phyloP scores from a whole-genome alignment of 2,113 vertebrate species.

The Mobula hypostoma region DNA sequence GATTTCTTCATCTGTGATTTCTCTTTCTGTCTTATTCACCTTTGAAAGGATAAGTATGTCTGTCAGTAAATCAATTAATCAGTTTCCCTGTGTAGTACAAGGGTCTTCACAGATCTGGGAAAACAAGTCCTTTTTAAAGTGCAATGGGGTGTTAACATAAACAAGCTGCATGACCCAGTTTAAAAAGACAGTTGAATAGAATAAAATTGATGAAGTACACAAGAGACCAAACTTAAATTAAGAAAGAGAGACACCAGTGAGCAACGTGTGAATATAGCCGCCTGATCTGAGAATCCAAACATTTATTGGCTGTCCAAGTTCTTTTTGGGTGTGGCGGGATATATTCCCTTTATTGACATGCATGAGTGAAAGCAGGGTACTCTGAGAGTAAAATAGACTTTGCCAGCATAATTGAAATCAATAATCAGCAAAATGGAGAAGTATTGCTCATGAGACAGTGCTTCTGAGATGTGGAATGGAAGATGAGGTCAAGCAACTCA shows the following conservation, averaged over 20 bases:
- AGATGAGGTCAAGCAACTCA: not conserved
- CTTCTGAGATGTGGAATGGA: not conserved
- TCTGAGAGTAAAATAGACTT: not conserved
- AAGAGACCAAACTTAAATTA: not conserved
- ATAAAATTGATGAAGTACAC: slow-evolving; percentile 10
- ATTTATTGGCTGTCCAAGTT: not conserved
- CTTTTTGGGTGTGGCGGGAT: not conserved
- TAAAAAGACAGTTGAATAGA: not conserved
- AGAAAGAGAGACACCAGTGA: not conserved
- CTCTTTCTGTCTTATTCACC: not conserved
- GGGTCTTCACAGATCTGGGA: not conserved
- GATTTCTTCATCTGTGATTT: not conserved
- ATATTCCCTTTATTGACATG: not conserved
- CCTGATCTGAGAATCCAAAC: not conserved
- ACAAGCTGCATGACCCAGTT: not conserved
- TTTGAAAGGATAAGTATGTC: slow-evolving; percentile 1
- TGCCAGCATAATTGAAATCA: slow-evolving; percentile 16
- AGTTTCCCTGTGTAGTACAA: not conserved
- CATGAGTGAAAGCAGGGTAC: not conserved
- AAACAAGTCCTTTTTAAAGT: not conserved
- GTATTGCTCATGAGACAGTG: not conserved
- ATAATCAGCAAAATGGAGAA: not conserved
- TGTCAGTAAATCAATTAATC: not conserved
- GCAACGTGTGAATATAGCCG: not conserved
- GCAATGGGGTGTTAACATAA: not conserved